A percentile compares a stretch with the other conserved stretches of the same genome.
Conservation (phyloP, 2,888 invertebrate species). For the Drosophila formosana region DNA sequence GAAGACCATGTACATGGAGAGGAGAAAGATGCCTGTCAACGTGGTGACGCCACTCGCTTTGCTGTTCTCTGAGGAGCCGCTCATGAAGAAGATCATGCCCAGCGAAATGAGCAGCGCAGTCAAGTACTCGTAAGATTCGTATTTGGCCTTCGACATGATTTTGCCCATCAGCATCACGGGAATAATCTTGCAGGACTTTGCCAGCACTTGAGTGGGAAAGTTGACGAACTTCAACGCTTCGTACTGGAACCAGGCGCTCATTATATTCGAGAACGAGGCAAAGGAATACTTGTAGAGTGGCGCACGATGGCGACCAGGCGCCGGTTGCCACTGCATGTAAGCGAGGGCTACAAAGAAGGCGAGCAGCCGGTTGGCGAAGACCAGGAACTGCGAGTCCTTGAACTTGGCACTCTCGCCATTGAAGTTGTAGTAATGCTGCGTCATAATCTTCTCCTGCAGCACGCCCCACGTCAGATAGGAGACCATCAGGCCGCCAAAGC, state of each 20-base stretch:
- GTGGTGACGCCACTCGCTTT: constrained; percentile 90
- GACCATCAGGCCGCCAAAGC: constrained; percentile 94
- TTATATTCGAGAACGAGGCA: constrained; percentile 98
- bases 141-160: constrained; percentile 93
- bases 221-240: constrained; percentile 99
- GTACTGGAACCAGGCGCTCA: constrained; percentile 99
- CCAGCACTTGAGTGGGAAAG: constrained; percentile 98
- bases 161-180: constrained; percentile 99
- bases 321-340: constrained; percentile 87
- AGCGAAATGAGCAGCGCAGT: constrained; percentile 95
- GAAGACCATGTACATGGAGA: constrained; percentile 95
- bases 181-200: constrained; percentile 99
- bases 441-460: constrained; percentile 99
- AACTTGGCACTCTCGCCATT: constrained; percentile 89
- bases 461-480: constrained; percentile 98
- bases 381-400: constrained; percentile 97
- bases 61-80: constrained; percentile 90
- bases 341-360: constrained; percentile 91
- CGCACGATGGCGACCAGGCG: constrained; percentile 90
- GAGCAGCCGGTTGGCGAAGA: constrained; percentile 96
- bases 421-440: constrained; percentile 90
- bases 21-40: constrained; percentile 92
- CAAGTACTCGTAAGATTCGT: constrained; percentile 95
- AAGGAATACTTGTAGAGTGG: constrained; percentile 98
- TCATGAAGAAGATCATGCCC: constrained; percentile 97